Percentiles rank a stretch among this genome's conserved stretches.
phyloP scores from a whole-genome alignment of 2,888 invertebrate genomes.

The Deilephila elpenor region DNA sequence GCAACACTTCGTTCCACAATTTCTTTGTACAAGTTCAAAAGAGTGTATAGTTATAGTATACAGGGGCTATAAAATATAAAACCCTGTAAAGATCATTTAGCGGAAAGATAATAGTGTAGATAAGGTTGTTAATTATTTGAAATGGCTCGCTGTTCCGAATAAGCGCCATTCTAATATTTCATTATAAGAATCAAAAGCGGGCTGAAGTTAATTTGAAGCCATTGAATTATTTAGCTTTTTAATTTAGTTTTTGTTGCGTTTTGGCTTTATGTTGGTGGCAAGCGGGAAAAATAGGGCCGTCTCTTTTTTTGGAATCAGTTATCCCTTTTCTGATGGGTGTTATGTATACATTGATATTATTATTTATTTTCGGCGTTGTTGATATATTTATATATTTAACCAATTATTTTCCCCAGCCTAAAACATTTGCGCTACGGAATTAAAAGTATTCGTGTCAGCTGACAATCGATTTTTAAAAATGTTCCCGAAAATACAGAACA shows the following conservation, averaged over 20 bases:
- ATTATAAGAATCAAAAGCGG: constrained; percentile 17
- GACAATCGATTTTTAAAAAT: too few species aligned
- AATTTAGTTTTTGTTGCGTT: background rate
- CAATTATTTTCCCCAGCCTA: too few species aligned
- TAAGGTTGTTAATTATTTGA: constrained; percentile 32
- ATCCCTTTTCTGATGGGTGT: background rate
- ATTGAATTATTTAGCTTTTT: too few species aligned
- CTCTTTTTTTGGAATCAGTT: background rate
- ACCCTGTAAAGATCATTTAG: background rate
- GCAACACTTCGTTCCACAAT: background rate
- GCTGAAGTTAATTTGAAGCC: constrained; percentile 9
- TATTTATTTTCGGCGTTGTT: too few species aligned
- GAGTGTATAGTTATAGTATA: background rate
- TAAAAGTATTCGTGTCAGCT: too few species aligned
- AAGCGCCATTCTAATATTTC: constrained; percentile 4
- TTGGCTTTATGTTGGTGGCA: background rate
- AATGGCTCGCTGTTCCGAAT: constrained; percentile 38
- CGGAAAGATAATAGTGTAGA: constrained; percentile 17
- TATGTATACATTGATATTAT: too few species aligned
- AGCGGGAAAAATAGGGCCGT: background rate
- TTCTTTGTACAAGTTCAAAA: constrained; percentile 4
- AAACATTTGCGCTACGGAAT: too few species aligned
- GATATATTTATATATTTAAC: too few species aligned
- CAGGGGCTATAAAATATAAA: background rate
- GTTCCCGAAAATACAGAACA: background rate